These are phyloP conservation scores for Hydropsyche betteni DNA, from an alignment of 2,888 invertebrate species.

Conservation along the genomic window DNA sequence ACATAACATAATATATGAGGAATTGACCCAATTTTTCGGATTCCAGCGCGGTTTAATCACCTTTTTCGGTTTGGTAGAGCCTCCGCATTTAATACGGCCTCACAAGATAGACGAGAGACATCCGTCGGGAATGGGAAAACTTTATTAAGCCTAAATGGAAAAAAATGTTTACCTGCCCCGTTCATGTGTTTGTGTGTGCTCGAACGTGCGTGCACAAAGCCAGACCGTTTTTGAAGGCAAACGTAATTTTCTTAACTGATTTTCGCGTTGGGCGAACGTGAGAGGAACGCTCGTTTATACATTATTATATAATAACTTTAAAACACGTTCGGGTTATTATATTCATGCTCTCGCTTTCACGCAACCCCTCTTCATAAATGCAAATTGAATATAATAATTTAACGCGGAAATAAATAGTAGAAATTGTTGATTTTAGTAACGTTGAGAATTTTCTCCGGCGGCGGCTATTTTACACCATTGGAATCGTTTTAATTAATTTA, in stretches of 20 bases:
- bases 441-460: too few species aligned
- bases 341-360: not conserved
- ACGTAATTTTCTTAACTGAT: slow-evolving; percentile 19
- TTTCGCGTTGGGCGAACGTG: slow-evolving; percentile 10
- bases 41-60: slow-evolving; percentile 31
- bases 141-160: slow-evolving; percentile 12
- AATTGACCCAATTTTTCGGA: not conserved
- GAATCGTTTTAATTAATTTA: too few species aligned
- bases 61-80: slow-evolving; percentile 11
- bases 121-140: slow-evolving; percentile 34
- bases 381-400: too few species aligned
- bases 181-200: too few species aligned
- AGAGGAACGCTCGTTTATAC: not conserved
- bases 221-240: too few species aligned
- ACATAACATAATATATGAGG: too few species aligned
- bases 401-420: too few species aligned
- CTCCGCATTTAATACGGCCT: slow-evolving; percentile 31
- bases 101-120: slow-evolving; percentile 30
- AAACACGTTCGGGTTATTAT: slow-evolving; percentile 1
- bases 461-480: too few species aligned
- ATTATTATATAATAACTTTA: slow-evolving; percentile 8
- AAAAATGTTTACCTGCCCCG: too few species aligned
- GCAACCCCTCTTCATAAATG: not conserved
- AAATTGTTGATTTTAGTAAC: too few species aligned
- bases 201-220: too few species aligned